Percentiles rank a stretch among this genome's conserved stretches.
Conservation (phyloP, 2,888 invertebrate species). For the Oxyteleia sp. region DNA sequence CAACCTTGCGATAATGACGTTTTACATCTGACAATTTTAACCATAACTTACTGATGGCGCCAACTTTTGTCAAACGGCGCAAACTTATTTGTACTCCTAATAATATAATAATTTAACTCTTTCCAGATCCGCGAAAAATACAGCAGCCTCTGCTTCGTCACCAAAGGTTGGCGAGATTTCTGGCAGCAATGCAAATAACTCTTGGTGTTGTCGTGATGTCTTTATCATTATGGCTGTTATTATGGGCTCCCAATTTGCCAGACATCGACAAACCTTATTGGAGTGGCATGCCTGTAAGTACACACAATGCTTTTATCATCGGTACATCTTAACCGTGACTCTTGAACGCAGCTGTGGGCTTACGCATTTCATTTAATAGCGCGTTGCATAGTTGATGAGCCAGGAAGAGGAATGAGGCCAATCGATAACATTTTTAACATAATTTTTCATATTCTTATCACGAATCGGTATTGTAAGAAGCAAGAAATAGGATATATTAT, state of each 20-base stretch:
- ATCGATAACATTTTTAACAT: constrained; percentile 56
- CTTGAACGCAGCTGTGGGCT: constrained; percentile 52
- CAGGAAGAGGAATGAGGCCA: constrained; percentile 50
- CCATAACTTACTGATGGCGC: too few relatives aligned
- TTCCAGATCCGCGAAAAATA: constrained; percentile 88
- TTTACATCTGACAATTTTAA: too few relatives aligned
- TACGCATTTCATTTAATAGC: constrained; percentile 47
- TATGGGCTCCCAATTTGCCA: constrained; percentile 90
- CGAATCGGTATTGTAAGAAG: constrained; percentile 6
- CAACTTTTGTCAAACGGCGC: too few relatives aligned
- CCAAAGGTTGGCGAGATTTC: constrained; percentile 88
- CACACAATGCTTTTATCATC: constrained; percentile 54
- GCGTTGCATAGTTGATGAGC: constrained; percentile 48
- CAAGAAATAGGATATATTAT: not conserved
- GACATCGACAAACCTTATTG: constrained; percentile 90
- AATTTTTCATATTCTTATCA: constrained; percentile 19
- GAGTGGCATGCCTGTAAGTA: constrained; percentile 90
- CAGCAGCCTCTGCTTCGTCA: constrained; percentile 88
- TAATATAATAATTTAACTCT: constrained; percentile 41
- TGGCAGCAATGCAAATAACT: constrained; percentile 88
- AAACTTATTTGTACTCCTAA: too few relatives aligned
- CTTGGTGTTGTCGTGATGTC: constrained; percentile 89
- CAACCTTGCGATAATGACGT: too few relatives aligned
- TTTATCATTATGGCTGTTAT: constrained; percentile 89
- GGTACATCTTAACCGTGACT: constrained; percentile 50